phyloP scores from a whole-genome alignment of 2,113 vertebrate genomes.

The Tachycineta bicolor region DNA sequence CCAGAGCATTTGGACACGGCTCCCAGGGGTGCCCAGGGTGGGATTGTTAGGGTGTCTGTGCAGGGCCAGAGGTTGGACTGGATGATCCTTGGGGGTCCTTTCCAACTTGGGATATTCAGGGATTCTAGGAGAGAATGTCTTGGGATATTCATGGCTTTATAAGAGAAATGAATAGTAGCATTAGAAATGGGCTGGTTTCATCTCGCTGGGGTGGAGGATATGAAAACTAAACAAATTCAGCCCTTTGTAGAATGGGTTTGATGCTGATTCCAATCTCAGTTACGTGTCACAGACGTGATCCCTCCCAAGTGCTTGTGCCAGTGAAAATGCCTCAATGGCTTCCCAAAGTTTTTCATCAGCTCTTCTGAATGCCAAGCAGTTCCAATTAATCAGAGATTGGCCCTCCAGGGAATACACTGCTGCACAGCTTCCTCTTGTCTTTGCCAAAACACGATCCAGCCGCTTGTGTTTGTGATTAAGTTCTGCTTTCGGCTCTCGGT shows the following conservation, averaged over 20 bases:
- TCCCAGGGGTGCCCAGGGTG: background rate
- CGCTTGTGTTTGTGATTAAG: background rate
- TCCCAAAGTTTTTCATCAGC: background rate
- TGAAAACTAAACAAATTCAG: background rate
- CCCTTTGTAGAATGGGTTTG: background rate
- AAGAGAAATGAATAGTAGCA: background rate
- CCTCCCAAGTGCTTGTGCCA: background rate
- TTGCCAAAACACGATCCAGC: background rate
- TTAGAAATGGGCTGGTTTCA: background rate
- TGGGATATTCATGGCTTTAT: background rate
- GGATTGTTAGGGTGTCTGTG: background rate
- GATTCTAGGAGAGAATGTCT: background rate
- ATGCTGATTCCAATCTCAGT: background rate
- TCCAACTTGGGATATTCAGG: background rate
- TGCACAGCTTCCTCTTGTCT: conserved; percentile 33
- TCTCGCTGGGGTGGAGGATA: background rate
- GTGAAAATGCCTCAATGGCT: background rate
- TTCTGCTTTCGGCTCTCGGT: conserved; percentile 15
- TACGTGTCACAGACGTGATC: background rate
- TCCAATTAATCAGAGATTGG: background rate
- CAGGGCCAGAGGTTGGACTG: background rate
- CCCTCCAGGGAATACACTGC: background rate
- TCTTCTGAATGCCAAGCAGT: background rate
- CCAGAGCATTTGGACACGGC: fast-evolving
- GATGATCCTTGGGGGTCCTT: background rate